Evolutionary conservation across 2,888 invertebrate species (phyloP), one percentile per base, ranked within the genome.

Genomic region (Campoplex capitator): DNA sequence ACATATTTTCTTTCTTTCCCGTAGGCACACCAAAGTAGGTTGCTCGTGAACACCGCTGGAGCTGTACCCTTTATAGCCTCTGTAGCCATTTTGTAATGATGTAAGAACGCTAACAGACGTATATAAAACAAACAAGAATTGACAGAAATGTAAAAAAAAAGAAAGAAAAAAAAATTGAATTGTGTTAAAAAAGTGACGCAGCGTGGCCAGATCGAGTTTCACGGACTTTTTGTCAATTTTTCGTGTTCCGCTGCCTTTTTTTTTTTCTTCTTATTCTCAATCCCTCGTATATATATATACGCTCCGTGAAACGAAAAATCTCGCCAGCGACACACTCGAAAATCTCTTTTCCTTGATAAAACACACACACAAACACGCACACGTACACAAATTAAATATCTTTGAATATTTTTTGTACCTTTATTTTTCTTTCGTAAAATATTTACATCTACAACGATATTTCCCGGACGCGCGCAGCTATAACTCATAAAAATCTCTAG

Each of bases 1-100:
- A 23, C 23, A 23, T 23, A 84, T 88, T 78, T 88, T 86, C 83
- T 91, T 91, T 91, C 91, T 90, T 92, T 92, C 93, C 92, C 89
- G 93, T 94, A 94, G 93, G 93, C 93, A 93, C 93, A 93, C 92
- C 92, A 93, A 92, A 92, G 94, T 94, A 94, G 93, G 94, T 94
- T 93, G 94, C 94, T 94, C 93, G 93, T 93, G 92, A 93, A 94
- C 93, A 94, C 92, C 91, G 92, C 92, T 92, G 93, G 92, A 93
- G 92, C 92, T 92, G 92, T 92, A 90, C 90, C 90, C 91, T 89
- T 90, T 90, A 91, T 91, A 91, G 91, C 91, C 91, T 91, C 83
- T 89, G 91, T 91, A 92, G 91, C 89, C 88, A 89, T 89, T 90
- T 89, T 89, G 90, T 90, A 90, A 89, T 88, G 88, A 90, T 88